phyloP scores from a whole-genome alignment of 2,888 invertebrate species.

The Callinectes sapidus region DNA sequence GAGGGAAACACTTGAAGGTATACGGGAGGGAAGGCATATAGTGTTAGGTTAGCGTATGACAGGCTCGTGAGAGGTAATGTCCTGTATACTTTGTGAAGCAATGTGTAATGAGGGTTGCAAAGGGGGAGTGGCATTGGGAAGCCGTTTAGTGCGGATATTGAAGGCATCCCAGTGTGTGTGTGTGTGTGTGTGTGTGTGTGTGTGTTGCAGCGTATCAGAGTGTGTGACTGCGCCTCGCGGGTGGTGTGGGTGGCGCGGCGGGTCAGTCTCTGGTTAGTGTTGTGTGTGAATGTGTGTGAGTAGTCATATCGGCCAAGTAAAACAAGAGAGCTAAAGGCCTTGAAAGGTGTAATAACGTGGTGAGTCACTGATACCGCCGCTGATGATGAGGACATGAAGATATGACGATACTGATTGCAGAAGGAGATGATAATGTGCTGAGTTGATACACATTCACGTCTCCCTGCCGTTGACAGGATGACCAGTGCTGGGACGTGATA shows the following conservation, averaged over 20 bases:
- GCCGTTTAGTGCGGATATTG: conserved; percentile 7
- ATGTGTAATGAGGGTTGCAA: background rate
- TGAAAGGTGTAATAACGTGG: background rate
- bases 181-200: too few relatives aligned
- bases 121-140: background rate
- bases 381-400: background rate
- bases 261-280: background rate
- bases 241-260: background rate
- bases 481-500: background rate
- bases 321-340: background rate
- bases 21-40: background rate
- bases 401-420: background rate
- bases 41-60: background rate
- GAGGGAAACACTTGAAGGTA: background rate
- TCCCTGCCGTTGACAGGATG: background rate
- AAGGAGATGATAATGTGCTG: background rate
- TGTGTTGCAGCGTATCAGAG: background rate
- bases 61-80: background rate
- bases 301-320: background rate
- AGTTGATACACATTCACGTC: background rate
- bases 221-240: background rate
- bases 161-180: background rate
- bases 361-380: background rate
- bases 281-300: background rate
- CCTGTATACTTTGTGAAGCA: background rate